phyloP scores from a whole-genome alignment of 2,113 vertebrate species.

The Sander vitreus region DNA sequence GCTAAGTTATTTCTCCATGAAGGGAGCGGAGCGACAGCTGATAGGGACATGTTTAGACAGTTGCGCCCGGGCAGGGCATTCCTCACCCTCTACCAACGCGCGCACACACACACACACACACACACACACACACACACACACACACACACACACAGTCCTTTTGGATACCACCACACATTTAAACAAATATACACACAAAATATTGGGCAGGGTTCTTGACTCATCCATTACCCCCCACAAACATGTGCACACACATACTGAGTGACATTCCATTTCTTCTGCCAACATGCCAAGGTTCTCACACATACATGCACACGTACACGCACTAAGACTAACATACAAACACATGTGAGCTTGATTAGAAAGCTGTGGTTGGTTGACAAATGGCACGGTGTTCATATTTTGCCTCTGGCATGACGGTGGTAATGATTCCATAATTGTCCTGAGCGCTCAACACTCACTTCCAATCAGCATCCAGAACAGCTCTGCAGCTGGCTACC shows the following conservation, averaged over 20 bases:
- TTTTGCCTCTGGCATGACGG: constrained; percentile 77
- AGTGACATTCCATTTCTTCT: constrained; percentile 78
- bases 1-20: constrained; percentile 71
- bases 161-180: constrained; percentile 40
- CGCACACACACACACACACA: constrained; percentile 59
- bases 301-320: not conserved
- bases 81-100: constrained; percentile 57
- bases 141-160: constrained; percentile 39
- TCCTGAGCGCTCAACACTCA: constrained; percentile 77
- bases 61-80: constrained; percentile 83
- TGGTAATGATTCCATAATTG: constrained; percentile 83
- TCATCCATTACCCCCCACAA: constrained; percentile 60
- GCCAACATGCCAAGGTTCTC: constrained; percentile 65
- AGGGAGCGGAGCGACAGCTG: constrained; percentile 85
- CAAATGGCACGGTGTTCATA: constrained; percentile 80
- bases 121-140: constrained; percentile 19
- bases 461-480: constrained; percentile 81
- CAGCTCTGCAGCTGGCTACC: constrained; percentile 72
- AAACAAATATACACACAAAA: constrained; percentile 68
- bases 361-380: constrained; percentile 75
- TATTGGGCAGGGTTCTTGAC: constrained; percentile 57
- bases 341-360: constrained; percentile 77
- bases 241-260: constrained; percentile 67
- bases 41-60: constrained; percentile 81
- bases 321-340: constrained; percentile 47